Conservation (phyloP, 2,797 vertebrate species). For the Dallia pectoralis region DNA sequence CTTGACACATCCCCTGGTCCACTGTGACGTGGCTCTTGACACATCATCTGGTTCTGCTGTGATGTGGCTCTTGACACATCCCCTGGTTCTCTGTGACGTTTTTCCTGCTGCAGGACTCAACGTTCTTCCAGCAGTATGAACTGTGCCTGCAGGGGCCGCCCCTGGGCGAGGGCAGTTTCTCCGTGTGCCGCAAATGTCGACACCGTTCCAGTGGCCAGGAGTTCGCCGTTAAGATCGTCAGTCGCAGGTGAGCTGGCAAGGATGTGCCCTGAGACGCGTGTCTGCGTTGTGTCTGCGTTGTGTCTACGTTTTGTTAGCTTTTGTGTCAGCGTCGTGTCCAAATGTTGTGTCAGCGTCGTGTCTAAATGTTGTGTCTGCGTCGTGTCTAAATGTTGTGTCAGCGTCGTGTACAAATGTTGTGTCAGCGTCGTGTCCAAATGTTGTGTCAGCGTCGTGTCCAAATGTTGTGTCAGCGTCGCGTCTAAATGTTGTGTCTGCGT, state of each 20-base stretch:
- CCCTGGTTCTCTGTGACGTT: background rate
- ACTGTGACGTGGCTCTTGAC: too few species aligned
- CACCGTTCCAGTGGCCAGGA: conserved; percentile 84
- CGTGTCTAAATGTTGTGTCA: too few species aligned
- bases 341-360: too few species aligned
- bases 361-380: background rate
- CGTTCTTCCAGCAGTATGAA: conserved; percentile 91
- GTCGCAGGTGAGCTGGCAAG: conserved; percentile 78
- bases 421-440: too few species aligned
- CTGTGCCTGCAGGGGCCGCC: conserved; percentile 83
- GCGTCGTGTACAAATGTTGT: too few species aligned
- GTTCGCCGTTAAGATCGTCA: conserved; percentile 90
- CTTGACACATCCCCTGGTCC: too few species aligned
- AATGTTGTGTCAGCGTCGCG: conserved; percentile 1
- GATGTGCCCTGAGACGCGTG: background rate
- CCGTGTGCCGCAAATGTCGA: conserved; percentile 86
- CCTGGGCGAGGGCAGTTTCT: conserved; percentile 89
- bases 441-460: too few species aligned
- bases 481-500: too few species aligned
- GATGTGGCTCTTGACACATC: too few species aligned
- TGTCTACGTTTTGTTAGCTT: too few species aligned
- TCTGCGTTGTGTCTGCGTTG: background rate
- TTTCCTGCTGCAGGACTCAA: conserved; percentile 78
- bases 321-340: conserved; percentile 1
- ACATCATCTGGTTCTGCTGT: too few species aligned